phyloP scores from a whole-genome alignment of 2,888 invertebrate genomes.

The Gari tellinella region DNA sequence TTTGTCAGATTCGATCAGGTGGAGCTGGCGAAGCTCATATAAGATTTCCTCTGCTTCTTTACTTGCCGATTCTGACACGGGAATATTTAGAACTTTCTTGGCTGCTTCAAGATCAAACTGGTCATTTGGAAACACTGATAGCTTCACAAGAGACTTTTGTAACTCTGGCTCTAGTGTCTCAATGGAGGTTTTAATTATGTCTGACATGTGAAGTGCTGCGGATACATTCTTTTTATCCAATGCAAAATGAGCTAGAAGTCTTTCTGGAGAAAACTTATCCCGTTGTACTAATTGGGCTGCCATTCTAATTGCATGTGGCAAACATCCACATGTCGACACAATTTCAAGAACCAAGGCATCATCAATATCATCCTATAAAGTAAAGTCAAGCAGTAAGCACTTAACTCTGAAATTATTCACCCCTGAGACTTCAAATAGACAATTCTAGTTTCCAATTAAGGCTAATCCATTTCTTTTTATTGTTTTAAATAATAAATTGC shows the following conservation, averaged over 20 bases:
- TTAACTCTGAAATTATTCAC: too few species aligned
- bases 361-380: constrained; percentile 8
- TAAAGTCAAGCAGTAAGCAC: too few species aligned
- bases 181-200: constrained; percentile 26
- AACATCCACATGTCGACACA: constrained; percentile 42
- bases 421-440: too few species aligned
- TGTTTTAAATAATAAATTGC: too few species aligned
- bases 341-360: constrained; percentile 29
- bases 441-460: too few species aligned
- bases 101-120: constrained; percentile 21
- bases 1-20: not conserved
- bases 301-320: constrained; percentile 47
- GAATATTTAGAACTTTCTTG: not conserved
- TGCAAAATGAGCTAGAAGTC: constrained; percentile 40
- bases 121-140: constrained; percentile 45
- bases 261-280: constrained; percentile 35
- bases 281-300: constrained; percentile 29
- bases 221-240: constrained; percentile 53
- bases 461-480: too few species aligned
- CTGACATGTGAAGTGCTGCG: constrained; percentile 24
- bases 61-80: too few species aligned
- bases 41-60: not conserved
- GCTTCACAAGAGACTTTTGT: constrained; percentile 17
- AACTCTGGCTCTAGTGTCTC: constrained; percentile 7
- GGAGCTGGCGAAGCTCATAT: not conserved